phyloP scores from a whole-genome alignment of 2,113 vertebrate species.

The Larimichthys crocea region DNA sequence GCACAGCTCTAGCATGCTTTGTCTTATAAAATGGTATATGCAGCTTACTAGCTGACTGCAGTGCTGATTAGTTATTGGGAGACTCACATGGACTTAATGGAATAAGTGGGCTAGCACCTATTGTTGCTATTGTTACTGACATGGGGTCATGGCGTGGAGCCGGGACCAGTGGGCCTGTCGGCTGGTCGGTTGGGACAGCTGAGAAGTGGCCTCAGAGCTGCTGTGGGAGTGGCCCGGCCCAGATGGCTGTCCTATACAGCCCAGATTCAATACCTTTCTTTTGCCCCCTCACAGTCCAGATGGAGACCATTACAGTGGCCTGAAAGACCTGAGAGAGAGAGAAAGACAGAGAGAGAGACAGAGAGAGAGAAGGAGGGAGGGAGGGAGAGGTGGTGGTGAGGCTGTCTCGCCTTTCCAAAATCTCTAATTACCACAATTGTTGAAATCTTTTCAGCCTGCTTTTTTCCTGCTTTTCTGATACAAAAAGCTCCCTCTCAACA shows the following conservation, averaged over 20 bases:
- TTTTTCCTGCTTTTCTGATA: constrained; percentile 64
- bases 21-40: constrained; percentile 20
- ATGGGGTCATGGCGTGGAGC: constrained; percentile 8
- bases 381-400: constrained; percentile 38
- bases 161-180: constrained; percentile 18
- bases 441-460: constrained; percentile 76
- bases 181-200: constrained; percentile 51
- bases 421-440: constrained; percentile 83
- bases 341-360: constrained; percentile 20
- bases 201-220: constrained; percentile 66
- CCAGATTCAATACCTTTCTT: constrained; percentile 72
- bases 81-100: constrained; percentile 20
- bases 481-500: constrained; percentile 75
- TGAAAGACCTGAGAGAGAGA: constrained; percentile 70
- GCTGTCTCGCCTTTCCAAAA: constrained; percentile 73
- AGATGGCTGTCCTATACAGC: constrained; percentile 79
- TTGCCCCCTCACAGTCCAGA: constrained; percentile 70
- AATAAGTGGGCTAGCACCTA: constrained; percentile 19
- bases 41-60: constrained; percentile 1
- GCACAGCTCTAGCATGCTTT: constrained; percentile 13
- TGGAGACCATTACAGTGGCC: constrained; percentile 75
- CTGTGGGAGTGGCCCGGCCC: constrained; percentile 68
- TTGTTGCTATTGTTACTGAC: constrained; percentile 47
- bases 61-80: constrained; percentile 24
- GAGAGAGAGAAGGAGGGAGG: constrained; percentile 7